Conservation (phyloP, 92 coral and sea anemone genomes). For the Porites divaricata region DNA sequence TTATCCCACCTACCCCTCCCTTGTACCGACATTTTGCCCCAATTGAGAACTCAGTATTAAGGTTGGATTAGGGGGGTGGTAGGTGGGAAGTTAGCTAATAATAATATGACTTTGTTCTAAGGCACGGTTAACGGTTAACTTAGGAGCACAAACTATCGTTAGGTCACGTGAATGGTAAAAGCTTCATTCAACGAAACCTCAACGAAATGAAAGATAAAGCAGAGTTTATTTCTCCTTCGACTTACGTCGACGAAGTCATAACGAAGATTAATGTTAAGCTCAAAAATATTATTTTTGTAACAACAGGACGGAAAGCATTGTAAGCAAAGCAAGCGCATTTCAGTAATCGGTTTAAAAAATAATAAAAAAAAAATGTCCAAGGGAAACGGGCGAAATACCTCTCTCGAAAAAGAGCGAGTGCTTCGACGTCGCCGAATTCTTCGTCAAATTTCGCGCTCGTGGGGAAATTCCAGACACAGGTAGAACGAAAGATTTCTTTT, state of each 20-base stretch:
- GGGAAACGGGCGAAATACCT: not conserved
- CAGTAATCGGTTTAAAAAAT: conserved; percentile 3
- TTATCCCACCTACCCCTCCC: too few species aligned
- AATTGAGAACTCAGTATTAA: too few species aligned
- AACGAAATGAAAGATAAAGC: not conserved
- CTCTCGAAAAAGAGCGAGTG: not conserved
- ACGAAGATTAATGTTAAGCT: not conserved
- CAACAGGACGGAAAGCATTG: not conserved
- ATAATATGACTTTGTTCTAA: too few species aligned
- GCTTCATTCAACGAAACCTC: not conserved
- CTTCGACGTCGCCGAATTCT: not conserved
- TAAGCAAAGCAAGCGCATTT: not conserved
- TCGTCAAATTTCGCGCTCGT: not conserved
- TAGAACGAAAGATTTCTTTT: too few species aligned
- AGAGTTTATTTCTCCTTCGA: not conserved
- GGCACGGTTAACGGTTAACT: not conserved
- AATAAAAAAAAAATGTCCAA: not conserved
- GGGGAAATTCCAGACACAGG: not conserved
- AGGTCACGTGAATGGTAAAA: not conserved
- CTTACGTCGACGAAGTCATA: conserved; percentile 8
- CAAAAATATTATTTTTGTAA: conserved; percentile 3
- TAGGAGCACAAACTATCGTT: not conserved
- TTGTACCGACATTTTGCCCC: too few species aligned
- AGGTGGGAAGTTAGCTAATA: too few species aligned
- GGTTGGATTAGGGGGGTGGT: too few species aligned